Evolutionary conservation across 1,140 invertebrate genomes (phyloP), one percentile per base, ranked within the genome.

Genomic region (Araneus ventricosus): DNA sequence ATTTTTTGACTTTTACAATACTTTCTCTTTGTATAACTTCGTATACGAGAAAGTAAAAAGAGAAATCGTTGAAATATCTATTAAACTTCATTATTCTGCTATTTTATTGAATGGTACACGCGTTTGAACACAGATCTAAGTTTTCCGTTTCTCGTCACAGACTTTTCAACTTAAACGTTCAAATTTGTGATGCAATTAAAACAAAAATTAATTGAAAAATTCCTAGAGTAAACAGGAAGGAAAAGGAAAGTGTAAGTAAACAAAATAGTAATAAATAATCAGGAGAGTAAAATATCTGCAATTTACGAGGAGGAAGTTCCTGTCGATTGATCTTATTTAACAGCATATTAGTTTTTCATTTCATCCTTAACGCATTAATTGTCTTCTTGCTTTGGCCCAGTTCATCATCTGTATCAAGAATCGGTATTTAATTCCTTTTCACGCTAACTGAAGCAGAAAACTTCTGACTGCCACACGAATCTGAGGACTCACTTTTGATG

Each of bases 371-470:
- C 70, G 30, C 10, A 14, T 75, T 75, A 75, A 34, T 75, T 37
- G 70, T 75, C 34, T 34, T 75, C 4, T 75, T 6, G 27, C 34
- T 34, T 75, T 75, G 30, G 14, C 30, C 70, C 6, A 75, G 70
- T 37, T 75, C 34, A 5, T 30, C 5, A 30, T 37, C 70, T 75
- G 34, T 37, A 75, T 75, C 70, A 17, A 10, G 17, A 20, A 75
- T 75, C 70, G 14, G 30, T 22, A 20, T 75, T 37, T 37, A 75
- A 75, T 75, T 75, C 70, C 70, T 75, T 75, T 75, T 37, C 70
- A 75, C 30, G 70, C 70, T 75, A 75, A 22, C 2, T 75, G 70
- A 75, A 75, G 70, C 70, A 30, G 17, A 75, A 75, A 34, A 30
- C 20, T 4, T 75, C 37, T 20, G 30, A 37, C 3, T 20, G 8